A percentile compares a stretch with the other conserved stretches of the same genome.
Conservation (phyloP, 2,888 invertebrate genomes). For the Mimachlamys varia region DNA sequence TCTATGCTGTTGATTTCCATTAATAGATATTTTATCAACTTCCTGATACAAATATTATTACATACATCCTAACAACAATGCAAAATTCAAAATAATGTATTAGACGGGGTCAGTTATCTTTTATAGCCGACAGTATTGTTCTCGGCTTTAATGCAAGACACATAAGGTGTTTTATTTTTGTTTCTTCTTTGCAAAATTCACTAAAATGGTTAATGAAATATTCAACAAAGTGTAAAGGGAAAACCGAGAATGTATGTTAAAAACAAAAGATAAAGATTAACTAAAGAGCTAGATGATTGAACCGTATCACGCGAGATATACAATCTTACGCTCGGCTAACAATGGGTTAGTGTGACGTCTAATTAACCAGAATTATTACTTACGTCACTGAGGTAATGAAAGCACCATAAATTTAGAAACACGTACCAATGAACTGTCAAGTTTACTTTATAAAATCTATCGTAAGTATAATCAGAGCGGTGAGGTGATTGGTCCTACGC, state of each 20-base stretch:
- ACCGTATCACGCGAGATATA: background rate
- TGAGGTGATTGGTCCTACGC: background rate
- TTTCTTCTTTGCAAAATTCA: too few relatives aligned
- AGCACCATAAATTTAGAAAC: background rate
- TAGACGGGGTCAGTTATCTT: background rate
- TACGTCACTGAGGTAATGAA: background rate
- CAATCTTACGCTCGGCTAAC: background rate
- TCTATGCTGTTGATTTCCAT: background rate
- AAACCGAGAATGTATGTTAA: too few relatives aligned
- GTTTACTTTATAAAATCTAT: slow-evolving; percentile 3
- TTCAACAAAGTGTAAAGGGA: background rate
- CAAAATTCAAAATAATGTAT: background rate
- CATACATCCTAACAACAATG: background rate
- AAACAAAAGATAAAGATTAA: background rate
- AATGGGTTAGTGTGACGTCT: background rate
- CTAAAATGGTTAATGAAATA: background rate
- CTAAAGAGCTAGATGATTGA: background rate
- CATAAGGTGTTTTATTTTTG: too few relatives aligned
- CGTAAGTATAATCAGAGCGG: background rate
- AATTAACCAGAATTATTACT: background rate
- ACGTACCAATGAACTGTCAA: background rate
- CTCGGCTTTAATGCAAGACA: too few relatives aligned
- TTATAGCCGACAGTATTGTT: background rate
- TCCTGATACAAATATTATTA: background rate
- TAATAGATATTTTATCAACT: background rate